A percentile compares a stretch with the other conserved stretches of the same genome.
These are phyloP conservation scores for Procambarus virginalis DNA, from an alignment of 1,140 invertebrate genomes.

Conservation along the genomic window DNA sequence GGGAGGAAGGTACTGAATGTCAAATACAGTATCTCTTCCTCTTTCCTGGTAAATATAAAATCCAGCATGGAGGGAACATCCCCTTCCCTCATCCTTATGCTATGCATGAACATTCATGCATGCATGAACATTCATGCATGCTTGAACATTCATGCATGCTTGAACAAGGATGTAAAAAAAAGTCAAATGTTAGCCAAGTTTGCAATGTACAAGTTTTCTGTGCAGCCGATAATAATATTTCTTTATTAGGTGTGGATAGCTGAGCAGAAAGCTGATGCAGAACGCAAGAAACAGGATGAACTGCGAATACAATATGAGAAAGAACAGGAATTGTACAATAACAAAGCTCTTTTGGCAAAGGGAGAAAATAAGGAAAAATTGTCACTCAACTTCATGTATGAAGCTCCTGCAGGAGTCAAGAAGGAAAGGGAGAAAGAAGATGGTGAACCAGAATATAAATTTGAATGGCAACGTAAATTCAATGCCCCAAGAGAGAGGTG, in stretches of 20 bases:
- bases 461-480: conserved; percentile 99
- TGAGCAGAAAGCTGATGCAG: conserved; percentile 96
- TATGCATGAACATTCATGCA: no score
- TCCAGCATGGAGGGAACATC: no score
- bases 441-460: conserved; percentile 97
- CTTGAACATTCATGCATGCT: no score
- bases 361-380: conserved; percentile 96
- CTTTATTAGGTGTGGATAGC: conserved; percentile 90
- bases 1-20: no score
- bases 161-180: no score
- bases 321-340: conserved; percentile 98
- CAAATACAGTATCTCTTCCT: no score
- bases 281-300: conserved; percentile 99
- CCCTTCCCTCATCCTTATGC: no score
- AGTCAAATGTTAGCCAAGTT: no score
- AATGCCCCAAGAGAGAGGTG: conserved; percentile 95
- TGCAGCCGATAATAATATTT: background rate
- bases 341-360: conserved; percentile 96
- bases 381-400: conserved; percentile 99
- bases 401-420: conserved; percentile 97
- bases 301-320: conserved; percentile 97
- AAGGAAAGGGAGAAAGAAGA: conserved; percentile 91
- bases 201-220: background rate
- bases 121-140: no score
- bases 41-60: no score